Base-by-base conservation (phyloP, 2,797 vertebrate genomes). In the Harpagifer antarcticus region DNA sequence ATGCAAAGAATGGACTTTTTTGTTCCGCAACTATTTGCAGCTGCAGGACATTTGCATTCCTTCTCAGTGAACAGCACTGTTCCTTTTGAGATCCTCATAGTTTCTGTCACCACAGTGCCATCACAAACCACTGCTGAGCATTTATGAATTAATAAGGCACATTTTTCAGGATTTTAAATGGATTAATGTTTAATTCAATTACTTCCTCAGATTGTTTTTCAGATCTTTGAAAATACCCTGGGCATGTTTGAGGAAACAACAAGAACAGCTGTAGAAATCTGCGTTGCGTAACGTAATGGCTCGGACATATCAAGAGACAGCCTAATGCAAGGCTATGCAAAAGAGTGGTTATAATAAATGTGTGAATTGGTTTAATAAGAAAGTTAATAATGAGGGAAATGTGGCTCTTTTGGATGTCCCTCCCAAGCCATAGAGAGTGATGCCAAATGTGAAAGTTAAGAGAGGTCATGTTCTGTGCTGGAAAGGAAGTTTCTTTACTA, bases 221-320 rank as follows among this genome's bases (percentile, higher is more conserved):
- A 95, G 94, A 93, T 94, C 87, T 92, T 66, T 94, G 94, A 94
- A 89, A 88, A 81, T 45, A 20, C 57, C 84, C 40, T 31, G 71
- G 54, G 48, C 79, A 84, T 81, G 77, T 81, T 73, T 84, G 86
- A 87, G 78, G 88, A 88, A 78, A 73, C 88, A 49, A 67, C 87
- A 76, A 1, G 61, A 73, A 67, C 78, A 47, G 84, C 86, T 82
- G 68, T 84, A 85, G 57, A 82, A 54, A 49, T 7, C 68, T 74
- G 84, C 79, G 76, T 44, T 72, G 66, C 82, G 63, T 66, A 55
- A 72, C 72, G 23, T 50, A 48, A 74, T 59, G 63, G 64, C 74
- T 83, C 56, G 64, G 48, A 82, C 58, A 65, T 61, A 62, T 82
- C 49, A 78, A 72, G 61, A 79, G 76, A 75, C 61, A 56, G 72